Evolutionary conservation across 2,888 invertebrate species (phyloP), one percentile per base, ranked within the genome.

Genomic region (Cyclophora albipunctata): DNA sequence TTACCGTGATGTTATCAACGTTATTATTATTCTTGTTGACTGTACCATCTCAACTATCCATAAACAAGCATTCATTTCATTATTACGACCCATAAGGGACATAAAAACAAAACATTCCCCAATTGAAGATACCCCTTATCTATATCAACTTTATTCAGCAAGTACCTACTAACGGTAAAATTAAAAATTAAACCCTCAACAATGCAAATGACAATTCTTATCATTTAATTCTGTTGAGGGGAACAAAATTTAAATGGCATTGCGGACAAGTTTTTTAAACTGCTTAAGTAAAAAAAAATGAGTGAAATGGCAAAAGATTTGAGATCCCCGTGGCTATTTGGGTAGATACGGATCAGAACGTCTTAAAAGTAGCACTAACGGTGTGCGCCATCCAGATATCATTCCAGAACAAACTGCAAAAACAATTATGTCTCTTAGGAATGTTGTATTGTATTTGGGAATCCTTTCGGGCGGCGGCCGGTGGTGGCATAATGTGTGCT

Each of bases 281-380:
- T 58, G 61, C 59, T 54, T 57, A 60, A 54, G 58, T 57, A 54
- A 59, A 58, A 55, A 60, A 60, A 58, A 52, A 55, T 55, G 60
- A 62, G 59, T 54, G 60, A 59, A 59, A 59, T 55, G 48, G 56
- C 54, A 57, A 54, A 53, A 52, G 59, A 55, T 52, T 51, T 52
- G 46, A 53, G 49, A 51, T 56, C 51, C 53, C 57, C 54, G 56
- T 52, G 56, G 59, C 58, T 63, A 64, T 53, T 55, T 62, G 53
- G 53, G 45, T 52, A 55, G 68, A 71, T 68, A 65, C 55, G 59
- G 58, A 71, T 71, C 69, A 61, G 62, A 63, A 67, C 55, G 66
- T 69, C 66, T 71, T 62, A 71, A 74, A 78, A 72, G 77, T 81
- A 78, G 78, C 84, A 84, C 84, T 83, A 83, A 81, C 78, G 78